A percentile compares a stretch with the other conserved stretches of the same genome.
Evolutionary conservation across 2,113 vertebrate genomes (phyloP).

Genomic region (Ciconia maguari): DNA sequence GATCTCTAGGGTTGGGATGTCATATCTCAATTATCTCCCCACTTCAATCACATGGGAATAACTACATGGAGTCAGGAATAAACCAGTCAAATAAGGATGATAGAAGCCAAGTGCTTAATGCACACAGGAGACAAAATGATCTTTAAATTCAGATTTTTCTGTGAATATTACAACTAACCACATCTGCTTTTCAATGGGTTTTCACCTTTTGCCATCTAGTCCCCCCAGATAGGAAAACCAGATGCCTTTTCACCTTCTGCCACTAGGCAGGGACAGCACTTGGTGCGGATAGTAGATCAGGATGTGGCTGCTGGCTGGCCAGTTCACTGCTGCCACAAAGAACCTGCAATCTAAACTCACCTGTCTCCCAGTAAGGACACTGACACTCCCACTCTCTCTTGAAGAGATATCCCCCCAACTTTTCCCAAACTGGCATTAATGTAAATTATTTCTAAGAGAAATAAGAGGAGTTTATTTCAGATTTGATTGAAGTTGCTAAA

Average conservation of each 20-base stretch:
- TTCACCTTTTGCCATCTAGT: neutral
- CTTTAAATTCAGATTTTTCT: neutral
- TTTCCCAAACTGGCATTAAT: neutral
- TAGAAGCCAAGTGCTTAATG: neutral
- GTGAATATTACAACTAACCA: neutral
- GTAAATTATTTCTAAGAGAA: neutral
- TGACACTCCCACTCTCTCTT: neutral
- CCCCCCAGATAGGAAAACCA: accelerated
- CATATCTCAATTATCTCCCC: neutral
- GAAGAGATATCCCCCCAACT: neutral
- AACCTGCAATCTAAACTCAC: neutral
- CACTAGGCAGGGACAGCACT: neutral
- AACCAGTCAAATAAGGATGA: neutral
- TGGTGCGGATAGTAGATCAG: neutral
- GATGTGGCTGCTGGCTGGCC: neutral
- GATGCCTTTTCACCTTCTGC: neutral
- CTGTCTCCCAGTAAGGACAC: neutral
- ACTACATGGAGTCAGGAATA: neutral
- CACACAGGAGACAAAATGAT: neutral
- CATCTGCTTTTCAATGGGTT: neutral
- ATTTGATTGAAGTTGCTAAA: neutral
- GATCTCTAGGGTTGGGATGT: neutral
- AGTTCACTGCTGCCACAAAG: neutral
- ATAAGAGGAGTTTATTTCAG: neutral
- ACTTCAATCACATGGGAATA: neutral